phyloP scores from a whole-genome alignment of 2,888 invertebrate genomes.

The Capitulum mitella region DNA sequence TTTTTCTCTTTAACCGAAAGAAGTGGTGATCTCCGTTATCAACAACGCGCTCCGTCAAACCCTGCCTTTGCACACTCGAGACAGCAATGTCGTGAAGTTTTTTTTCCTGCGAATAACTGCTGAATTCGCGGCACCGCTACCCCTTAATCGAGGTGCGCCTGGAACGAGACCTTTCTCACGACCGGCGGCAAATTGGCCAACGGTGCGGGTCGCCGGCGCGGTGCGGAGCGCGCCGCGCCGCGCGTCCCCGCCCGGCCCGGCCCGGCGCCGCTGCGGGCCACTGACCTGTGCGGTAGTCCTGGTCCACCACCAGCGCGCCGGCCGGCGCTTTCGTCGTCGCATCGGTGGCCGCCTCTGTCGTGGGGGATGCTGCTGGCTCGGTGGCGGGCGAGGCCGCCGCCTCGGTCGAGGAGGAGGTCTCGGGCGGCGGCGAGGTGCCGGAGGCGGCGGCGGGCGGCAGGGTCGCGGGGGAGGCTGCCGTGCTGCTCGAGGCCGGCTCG shows the following conservation, averaged over 20 bases:
- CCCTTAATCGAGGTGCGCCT: background rate
- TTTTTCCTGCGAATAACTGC: no score
- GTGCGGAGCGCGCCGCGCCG: background rate
- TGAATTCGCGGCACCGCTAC: background rate
- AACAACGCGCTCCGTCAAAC: no score
- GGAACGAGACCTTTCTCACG: background rate
- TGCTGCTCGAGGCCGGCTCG: background rate
- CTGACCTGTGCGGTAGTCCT: conserved; percentile 3
- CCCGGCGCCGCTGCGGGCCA: no score
- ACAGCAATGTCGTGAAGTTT: no score
- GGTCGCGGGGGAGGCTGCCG: background rate
- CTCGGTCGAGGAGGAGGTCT: no score
- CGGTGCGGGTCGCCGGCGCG: background rate
- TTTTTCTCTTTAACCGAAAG: no score
- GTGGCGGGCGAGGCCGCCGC: background rate
- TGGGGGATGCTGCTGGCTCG: background rate
- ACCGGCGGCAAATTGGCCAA: background rate
- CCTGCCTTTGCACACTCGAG: no score
- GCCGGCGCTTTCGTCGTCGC: background rate
- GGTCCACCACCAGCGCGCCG: background rate
- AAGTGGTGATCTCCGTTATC: no score
- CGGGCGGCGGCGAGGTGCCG: no score
- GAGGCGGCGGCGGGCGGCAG: no score
- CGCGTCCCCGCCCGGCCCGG: no score
- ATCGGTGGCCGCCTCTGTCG: background rate